These are phyloP conservation scores for Drosophila ustulata DNA, from an alignment of 2,888 invertebrate genomes.

Conservation along the genomic window DNA sequence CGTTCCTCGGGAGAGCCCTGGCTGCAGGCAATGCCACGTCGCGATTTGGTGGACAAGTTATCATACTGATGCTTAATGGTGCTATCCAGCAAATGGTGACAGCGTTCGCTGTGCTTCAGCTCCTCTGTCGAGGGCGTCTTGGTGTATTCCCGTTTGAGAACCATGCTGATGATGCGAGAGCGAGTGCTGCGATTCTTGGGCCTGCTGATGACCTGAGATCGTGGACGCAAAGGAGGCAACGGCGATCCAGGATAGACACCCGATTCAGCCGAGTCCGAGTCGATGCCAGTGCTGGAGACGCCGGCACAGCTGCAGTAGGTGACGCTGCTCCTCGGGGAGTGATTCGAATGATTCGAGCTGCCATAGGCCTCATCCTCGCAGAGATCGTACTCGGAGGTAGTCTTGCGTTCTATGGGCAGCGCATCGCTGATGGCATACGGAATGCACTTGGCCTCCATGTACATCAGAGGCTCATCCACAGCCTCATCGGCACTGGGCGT, in stretches of 20 bases:
- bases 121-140: conserved; percentile 33
- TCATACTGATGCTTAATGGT: conserved; percentile 41
- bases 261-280: conserved; percentile 55
- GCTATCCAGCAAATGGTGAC: conserved; percentile 50
- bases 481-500: conserved; percentile 68
- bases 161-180: conserved; percentile 75
- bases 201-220: conserved; percentile 51
- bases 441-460: conserved; percentile 68
- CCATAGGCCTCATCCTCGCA: conserved; percentile 70
- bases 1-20: conserved; percentile 58
- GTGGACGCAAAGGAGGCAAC: conserved; percentile 46
- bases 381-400: conserved; percentile 40
- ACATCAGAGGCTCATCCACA: conserved; percentile 57
- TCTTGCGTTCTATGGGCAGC: neutral
- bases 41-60: conserved; percentile 38
- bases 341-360: conserved; percentile 24
- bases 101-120: conserved; percentile 30
- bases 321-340: conserved; percentile 61
- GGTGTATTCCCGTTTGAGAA: conserved; percentile 69
- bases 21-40: conserved; percentile 37
- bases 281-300: conserved; percentile 27
- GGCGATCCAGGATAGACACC: conserved; percentile 41
- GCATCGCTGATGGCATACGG: conserved; percentile 56
- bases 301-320: conserved; percentile 62
- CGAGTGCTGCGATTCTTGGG: conserved; percentile 60